Percentiles rank a stretch among this genome's conserved stretches.
Conservation (phyloP, 2,113 vertebrate species). For the Hydrochoerus hydrochaeris region DNA sequence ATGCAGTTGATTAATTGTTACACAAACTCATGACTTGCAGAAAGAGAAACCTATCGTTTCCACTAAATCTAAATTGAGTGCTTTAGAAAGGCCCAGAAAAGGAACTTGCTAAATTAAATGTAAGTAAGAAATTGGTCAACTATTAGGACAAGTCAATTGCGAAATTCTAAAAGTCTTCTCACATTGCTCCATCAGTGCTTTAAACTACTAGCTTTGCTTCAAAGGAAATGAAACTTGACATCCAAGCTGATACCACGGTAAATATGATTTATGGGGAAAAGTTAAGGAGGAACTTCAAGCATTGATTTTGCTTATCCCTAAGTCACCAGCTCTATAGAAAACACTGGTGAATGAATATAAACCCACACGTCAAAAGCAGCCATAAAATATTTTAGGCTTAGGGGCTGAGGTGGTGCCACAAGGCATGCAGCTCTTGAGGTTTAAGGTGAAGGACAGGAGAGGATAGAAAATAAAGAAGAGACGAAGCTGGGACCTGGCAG, state of each 20-base stretch:
- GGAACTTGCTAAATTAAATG: slow-evolving; percentile 13
- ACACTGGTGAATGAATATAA: background rate
- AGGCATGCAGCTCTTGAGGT: too few relatives aligned
- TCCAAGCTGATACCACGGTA: background rate
- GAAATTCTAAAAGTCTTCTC: background rate
- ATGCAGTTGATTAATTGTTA: background rate
- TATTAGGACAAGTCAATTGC: background rate
- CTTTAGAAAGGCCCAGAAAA: background rate
- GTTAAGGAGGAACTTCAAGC: background rate
- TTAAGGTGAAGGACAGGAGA: too few relatives aligned
- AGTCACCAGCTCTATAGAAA: background rate
- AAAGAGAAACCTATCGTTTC: background rate
- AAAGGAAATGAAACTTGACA: slow-evolving; percentile 41
- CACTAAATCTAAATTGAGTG: background rate
- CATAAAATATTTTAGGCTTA: background rate
- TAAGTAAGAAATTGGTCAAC: background rate
- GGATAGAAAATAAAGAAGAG: too few relatives aligned
- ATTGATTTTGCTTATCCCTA: background rate
- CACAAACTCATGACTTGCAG: background rate
- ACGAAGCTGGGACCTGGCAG: too few relatives aligned
- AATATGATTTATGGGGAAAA: background rate
- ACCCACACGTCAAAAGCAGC: background rate
- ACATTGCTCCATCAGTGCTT: background rate
- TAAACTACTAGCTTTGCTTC: background rate
- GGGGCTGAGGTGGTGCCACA: too few relatives aligned